A percentile compares a stretch with the other conserved stretches of the same genome.
These are phyloP conservation scores for Eolophus roseicapilla DNA, from an alignment of 2,113 vertebrate species.

Conservation along the genomic window DNA sequence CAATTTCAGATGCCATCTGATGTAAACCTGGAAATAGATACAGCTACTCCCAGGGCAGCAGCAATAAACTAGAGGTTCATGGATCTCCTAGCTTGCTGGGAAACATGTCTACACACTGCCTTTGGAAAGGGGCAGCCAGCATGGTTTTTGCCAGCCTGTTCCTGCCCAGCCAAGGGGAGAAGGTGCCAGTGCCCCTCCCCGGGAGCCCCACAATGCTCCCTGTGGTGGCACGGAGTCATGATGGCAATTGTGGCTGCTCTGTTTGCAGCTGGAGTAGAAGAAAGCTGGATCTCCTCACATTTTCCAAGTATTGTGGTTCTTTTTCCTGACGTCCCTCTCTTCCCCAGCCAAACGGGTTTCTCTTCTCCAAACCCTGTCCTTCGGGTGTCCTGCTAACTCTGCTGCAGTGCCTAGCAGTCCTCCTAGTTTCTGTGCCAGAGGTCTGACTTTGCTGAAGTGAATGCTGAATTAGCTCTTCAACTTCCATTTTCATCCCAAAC, in stretches of 20 bases:
- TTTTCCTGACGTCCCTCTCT: neutral
- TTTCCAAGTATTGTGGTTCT: neutral
- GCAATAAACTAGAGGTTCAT: neutral
- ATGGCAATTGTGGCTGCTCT: neutral
- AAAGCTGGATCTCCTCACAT: neutral
- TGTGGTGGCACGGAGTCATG: neutral
- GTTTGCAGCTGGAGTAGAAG: neutral
- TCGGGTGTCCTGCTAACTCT: neutral
- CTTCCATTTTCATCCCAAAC: neutral
- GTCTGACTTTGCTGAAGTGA: neutral
- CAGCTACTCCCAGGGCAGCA: neutral
- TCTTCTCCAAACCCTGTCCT: neutral
- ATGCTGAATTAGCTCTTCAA: neutral
- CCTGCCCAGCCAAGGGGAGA: neutral
- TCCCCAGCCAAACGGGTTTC: fast-evolving
- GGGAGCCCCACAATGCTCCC: fast-evolving
- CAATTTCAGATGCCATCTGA: neutral
- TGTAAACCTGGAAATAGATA: neutral
- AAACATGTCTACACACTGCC: neutral
- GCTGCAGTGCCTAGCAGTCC: neutral
- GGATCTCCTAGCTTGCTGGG: neutral
- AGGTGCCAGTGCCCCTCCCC: fast-evolving
- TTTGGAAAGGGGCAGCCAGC: neutral
- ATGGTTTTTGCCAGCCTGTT: neutral
- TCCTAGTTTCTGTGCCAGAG: neutral